Evolutionary conservation across 1,140 invertebrate genomes (phyloP).

Genomic region (Chrysomallon squamiferum): DNA sequence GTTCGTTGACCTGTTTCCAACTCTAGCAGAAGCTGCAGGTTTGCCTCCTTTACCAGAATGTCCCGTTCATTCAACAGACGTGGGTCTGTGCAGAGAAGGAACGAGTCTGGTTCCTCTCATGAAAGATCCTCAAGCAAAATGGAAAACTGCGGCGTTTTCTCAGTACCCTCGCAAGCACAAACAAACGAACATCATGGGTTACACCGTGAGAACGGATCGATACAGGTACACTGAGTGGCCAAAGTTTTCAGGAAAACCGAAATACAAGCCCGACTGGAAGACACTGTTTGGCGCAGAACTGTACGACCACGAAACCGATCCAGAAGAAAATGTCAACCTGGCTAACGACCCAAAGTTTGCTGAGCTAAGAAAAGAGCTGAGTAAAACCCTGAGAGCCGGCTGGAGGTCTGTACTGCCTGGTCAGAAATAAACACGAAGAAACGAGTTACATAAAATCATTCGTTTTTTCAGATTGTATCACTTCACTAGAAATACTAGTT

Average conservation of each 20-base stretch:
- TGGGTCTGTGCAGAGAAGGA: constrained; percentile 75
- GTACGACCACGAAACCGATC: constrained; percentile 72
- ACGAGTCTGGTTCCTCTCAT: constrained; percentile 69
- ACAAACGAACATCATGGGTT: constrained; percentile 84
- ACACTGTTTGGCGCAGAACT: constrained; percentile 69
- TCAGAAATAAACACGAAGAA: no score
- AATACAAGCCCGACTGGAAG: constrained; percentile 70
- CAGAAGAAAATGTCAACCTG: constrained; percentile 75
- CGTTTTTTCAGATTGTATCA: no score
- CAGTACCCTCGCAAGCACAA: constrained; percentile 82
- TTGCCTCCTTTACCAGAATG: constrained; percentile 69
- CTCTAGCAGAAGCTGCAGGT: constrained; percentile 75
- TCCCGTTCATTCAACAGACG: constrained; percentile 55
- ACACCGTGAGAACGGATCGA: constrained; percentile 71
- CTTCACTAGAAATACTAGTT: no score
- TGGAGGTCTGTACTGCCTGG: constrained; percentile 42
- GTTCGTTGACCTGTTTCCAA: constrained; percentile 85
- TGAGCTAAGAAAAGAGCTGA: constrained; percentile 32
- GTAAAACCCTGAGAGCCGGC: constrained; percentile 40
- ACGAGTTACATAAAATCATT: no score
- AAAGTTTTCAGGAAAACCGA: constrained; percentile 45
- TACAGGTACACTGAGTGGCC: constrained; percentile 84
- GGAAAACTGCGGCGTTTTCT: constrained; percentile 70
- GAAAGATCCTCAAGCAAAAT: constrained; percentile 19
- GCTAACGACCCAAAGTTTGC: constrained; percentile 45